Percentiles rank a stretch among this genome's conserved stretches.
Evolutionary conservation across 2,888 invertebrate genomes (phyloP).

Genomic region (Sepiola atlantica): DNA sequence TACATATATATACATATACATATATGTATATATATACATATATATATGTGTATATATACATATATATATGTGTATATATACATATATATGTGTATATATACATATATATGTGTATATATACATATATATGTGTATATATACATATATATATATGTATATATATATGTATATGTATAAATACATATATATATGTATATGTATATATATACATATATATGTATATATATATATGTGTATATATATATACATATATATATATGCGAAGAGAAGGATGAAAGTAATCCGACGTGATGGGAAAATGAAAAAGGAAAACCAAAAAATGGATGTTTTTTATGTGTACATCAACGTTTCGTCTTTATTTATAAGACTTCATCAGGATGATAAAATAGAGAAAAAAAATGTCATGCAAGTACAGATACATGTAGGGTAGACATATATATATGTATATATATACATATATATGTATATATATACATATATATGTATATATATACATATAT

Average conservation of each 20-base stretch:
- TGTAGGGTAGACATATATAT: too few species aligned
- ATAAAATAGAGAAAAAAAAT: too few species aligned
- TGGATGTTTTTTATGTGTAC: too few species aligned
- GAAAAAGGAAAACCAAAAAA: too few species aligned
- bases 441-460: background rate
- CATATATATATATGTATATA: background rate
- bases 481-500: background rate
- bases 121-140: background rate
- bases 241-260: too few species aligned
- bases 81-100: background rate
- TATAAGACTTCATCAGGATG: too few species aligned
- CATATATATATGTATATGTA: background rate
- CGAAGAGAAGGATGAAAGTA: too few species aligned
- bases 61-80: background rate
- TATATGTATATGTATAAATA: background rate
- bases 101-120: conserved; percentile 3
- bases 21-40: background rate
- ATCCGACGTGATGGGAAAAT: too few species aligned
- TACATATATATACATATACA: background rate
- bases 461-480: background rate
- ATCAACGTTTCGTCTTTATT: too few species aligned
- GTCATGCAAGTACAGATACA: too few species aligned
- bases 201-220: background rate
- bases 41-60: background rate
- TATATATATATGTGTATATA: background rate